phyloP scores from a whole-genome alignment of 2,888 invertebrate species.

The Serrognathus titanus region DNA sequence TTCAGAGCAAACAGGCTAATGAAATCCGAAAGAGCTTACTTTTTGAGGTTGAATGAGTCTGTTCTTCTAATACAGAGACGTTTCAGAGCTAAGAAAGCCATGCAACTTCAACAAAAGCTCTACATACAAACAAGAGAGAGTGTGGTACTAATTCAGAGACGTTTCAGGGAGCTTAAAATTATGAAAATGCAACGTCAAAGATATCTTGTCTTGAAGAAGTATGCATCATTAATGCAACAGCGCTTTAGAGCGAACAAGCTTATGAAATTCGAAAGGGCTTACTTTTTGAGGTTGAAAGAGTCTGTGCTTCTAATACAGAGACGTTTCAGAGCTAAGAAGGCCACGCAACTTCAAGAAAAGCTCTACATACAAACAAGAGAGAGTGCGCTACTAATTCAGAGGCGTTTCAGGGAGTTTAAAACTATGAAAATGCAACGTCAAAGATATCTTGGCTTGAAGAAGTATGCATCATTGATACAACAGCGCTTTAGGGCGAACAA shows the following conservation, averaged over 20 bases:
- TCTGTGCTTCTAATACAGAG: conserved; percentile 7
- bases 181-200: conserved; percentile 13
- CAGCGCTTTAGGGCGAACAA: conserved; percentile 41
- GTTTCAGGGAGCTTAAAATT: conserved; percentile 24
- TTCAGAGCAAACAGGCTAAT: conserved; percentile 34
- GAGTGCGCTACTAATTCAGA: conserved; percentile 32
- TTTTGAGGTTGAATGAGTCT: conserved; percentile 39
- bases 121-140: conserved; percentile 43
- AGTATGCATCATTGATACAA: conserved; percentile 20
- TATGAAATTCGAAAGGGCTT: conserved; percentile 19
- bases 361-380: conserved; percentile 22
- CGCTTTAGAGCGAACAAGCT: conserved; percentile 27
- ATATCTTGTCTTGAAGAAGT: conserved; percentile 37
- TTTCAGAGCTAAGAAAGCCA: conserved; percentile 49
- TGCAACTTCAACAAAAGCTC: conserved; percentile 42
- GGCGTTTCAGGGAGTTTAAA: conserved; percentile 43
- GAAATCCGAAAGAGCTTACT: conserved; percentile 46
- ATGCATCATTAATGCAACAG: conserved; percentile 40
- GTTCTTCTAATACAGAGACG: conserved; percentile 52
- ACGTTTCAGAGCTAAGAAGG: conserved; percentile 27
- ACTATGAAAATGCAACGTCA: conserved; percentile 26
- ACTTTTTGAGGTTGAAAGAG: conserved; percentile 18
- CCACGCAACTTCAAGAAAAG: conserved; percentile 23
- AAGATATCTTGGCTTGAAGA: conserved; percentile 26
- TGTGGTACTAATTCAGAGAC: conserved; percentile 10